Conservation (phyloP, 2,797 vertebrate species). For the Brachymystax lenok region DNA sequence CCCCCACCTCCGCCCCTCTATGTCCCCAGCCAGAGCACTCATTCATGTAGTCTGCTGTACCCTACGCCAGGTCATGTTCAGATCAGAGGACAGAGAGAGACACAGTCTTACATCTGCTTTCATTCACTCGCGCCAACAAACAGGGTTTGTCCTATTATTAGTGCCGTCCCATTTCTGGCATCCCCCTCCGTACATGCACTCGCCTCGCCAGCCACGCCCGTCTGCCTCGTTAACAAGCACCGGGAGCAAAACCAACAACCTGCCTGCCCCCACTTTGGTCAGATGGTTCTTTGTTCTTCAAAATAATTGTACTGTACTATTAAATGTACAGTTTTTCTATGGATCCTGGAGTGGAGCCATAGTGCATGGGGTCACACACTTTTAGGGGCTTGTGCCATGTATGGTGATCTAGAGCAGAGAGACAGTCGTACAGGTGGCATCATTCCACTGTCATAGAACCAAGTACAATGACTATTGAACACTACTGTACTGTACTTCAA, state of each 20-base stretch:
- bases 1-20: background rate
- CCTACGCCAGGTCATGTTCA: background rate
- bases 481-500: too few species aligned
- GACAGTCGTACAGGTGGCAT: background rate
- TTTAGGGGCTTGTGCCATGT: background rate
- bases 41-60: background rate
- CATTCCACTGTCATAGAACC: background rate
- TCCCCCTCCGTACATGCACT: background rate
- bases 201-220: background rate
- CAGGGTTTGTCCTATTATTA: background rate
- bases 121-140: background rate
- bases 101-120: slow-evolving; percentile 3
- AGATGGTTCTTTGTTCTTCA: background rate
- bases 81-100: background rate
- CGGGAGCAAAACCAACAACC: background rate
- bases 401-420: background rate
- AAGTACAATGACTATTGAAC: background rate
- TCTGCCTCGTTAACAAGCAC: background rate
- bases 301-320: background rate
- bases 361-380: background rate
- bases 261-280: background rate
- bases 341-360: too few species aligned
- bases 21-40: background rate
- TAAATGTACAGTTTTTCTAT: too few species aligned
- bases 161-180: background rate